These are phyloP conservation scores for Eonycteris spelaea DNA, from an alignment of 2,113 vertebrate genomes.

Conservation along the genomic window DNA sequence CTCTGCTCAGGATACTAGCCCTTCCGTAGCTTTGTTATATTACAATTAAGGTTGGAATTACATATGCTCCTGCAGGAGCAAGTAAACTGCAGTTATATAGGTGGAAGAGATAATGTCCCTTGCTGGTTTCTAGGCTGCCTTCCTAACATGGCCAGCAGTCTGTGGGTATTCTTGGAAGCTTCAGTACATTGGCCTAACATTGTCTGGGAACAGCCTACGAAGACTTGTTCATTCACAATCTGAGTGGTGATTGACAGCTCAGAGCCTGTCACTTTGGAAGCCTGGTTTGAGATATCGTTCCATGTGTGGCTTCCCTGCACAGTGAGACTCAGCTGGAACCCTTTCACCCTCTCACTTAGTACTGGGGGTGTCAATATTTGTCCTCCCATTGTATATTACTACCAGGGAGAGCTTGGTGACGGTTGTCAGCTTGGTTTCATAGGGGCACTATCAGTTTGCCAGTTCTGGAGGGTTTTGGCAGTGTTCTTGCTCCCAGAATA, in stretches of 20 bases:
- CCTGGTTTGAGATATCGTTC: rapidly evolving
- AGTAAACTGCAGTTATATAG: not conserved
- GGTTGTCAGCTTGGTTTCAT: not conserved
- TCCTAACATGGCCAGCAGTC: not conserved
- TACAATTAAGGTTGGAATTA: not conserved
- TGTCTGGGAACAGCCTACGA: not conserved
- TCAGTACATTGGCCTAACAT: not conserved
- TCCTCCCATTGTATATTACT: not conserved
- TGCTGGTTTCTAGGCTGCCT: not conserved
- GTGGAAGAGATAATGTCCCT: not conserved
- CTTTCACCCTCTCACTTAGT: not conserved
- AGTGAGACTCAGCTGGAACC: not conserved
- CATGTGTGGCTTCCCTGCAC: not conserved
- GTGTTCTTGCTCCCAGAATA: not conserved
- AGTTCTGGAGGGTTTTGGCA: not conserved
- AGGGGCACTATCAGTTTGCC: not conserved
- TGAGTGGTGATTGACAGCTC: not conserved
- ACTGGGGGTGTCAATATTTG: not conserved
- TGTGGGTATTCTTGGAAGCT: not conserved
- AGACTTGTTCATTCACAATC: not conserved
- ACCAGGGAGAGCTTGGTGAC: not conserved
- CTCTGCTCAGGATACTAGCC: not conserved
- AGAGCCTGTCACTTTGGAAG: not conserved
- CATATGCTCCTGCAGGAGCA: not conserved
- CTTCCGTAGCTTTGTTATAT: not conserved